These are phyloP conservation scores for Dendroctonus ponderosae DNA, from an alignment of 1,140 invertebrate genomes.

Conservation along the genomic window DNA sequence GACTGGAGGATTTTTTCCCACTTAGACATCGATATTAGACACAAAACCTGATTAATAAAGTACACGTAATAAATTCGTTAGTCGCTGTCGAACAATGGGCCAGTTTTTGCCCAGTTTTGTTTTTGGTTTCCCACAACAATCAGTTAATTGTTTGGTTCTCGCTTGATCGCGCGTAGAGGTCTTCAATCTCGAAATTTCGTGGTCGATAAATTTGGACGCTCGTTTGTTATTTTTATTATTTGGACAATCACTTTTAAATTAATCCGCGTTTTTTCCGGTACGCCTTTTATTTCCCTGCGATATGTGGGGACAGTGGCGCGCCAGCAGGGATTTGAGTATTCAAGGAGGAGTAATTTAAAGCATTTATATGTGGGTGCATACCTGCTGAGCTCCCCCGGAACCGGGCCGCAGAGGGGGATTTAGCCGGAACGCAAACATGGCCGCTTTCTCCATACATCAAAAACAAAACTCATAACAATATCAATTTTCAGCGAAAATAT, in stretches of 20 bases:
- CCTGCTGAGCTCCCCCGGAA: neutral
- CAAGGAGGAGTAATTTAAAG: neutral
- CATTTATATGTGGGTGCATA: neutral
- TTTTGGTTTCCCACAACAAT: slow-evolving; percentile 25
- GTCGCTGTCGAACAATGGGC: slow-evolving; percentile 4
- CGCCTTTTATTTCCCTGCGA: too few relatives aligned
- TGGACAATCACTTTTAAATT: slow-evolving; percentile 4
- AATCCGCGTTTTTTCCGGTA: neutral
- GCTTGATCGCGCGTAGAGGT: slow-evolving; percentile 20
- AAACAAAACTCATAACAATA: slow-evolving; percentile 44
- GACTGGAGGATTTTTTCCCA: too few relatives aligned
- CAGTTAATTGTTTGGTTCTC: slow-evolving; percentile 25
- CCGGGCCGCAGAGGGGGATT: neutral
- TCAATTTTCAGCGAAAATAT: slow-evolving; percentile 46
- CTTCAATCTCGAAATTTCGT: slow-evolving; percentile 25
- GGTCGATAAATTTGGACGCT: slow-evolving; percentile 24
- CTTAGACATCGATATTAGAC: too few relatives aligned
- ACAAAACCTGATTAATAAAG: slow-evolving; percentile 2
- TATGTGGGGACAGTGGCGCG: too few relatives aligned
- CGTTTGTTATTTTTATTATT: slow-evolving; percentile 17
- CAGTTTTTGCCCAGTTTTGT: slow-evolving; percentile 10
- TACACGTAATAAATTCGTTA: slow-evolving; percentile 20
- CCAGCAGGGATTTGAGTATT: too few relatives aligned
- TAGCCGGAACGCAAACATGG: slow-evolving; percentile 15
- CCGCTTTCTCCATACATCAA: slow-evolving; percentile 27